These are phyloP conservation scores for Orchesellides sinensis DNA, from an alignment of 2,888 invertebrate species.

Conservation along the genomic window DNA sequence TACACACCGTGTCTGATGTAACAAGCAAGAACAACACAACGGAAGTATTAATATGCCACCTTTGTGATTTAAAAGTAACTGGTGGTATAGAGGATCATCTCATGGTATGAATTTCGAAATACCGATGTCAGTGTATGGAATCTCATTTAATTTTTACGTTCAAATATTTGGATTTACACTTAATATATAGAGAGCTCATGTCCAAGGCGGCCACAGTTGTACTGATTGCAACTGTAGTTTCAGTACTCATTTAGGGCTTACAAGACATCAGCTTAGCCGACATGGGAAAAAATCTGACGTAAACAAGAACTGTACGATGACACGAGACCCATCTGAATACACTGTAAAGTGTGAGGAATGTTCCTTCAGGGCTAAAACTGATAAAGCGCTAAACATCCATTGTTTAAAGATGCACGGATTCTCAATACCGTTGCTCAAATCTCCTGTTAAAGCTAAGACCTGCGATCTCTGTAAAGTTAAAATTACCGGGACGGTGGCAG, in stretches of 20 bases:
- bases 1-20: too few relatives aligned
- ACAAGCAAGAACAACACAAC: too few relatives aligned
- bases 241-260: background rate
- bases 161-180: too few relatives aligned
- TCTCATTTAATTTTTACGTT: too few relatives aligned
- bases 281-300: background rate
- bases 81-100: too few relatives aligned
- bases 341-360: conserved; percentile 1
- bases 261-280: background rate
- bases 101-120: too few relatives aligned
- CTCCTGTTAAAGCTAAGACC: background rate
- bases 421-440: background rate
- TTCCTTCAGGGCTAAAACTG: conserved; percentile 7
- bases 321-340: background rate
- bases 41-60: too few relatives aligned
- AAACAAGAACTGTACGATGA: background rate
- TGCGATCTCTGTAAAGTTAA: conserved; percentile 8
- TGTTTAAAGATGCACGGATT: conserved; percentile 23
- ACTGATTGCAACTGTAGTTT: conserved; percentile 27
- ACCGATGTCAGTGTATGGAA: too few relatives aligned
- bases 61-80: too few relatives aligned
- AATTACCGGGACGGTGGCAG: background rate
- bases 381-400: background rate
- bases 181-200: conserved; percentile 20
- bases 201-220: conserved; percentile 12